Conservation (phyloP, 1,140 invertebrate genomes). For the Brachionus plicatilis region DNA sequence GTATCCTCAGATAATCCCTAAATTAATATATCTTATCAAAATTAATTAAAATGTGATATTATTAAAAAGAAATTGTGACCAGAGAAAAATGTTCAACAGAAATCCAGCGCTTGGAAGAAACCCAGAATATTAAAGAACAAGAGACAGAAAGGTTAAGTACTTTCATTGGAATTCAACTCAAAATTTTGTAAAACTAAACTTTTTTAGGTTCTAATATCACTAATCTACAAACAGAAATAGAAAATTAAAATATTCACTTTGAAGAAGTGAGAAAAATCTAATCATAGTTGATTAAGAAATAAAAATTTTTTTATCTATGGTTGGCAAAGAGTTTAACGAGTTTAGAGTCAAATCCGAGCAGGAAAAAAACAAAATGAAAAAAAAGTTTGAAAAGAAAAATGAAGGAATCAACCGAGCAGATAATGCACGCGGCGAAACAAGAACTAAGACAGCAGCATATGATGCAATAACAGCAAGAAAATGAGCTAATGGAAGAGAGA, state of each 20-base stretch:
- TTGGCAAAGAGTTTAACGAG: slow-evolving; percentile 44
- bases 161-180: neutral
- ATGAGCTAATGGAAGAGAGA: slow-evolving; percentile 46
- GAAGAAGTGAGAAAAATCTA: slow-evolving; percentile 43
- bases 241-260: slow-evolving; percentile 44
- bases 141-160: slow-evolving; percentile 45
- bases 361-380: slow-evolving; percentile 44
- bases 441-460: slow-evolving; percentile 15
- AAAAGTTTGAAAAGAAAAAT: slow-evolving; percentile 45
- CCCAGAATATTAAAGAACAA: slow-evolving; percentile 46
- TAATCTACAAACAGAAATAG: slow-evolving; percentile 43
- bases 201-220: slow-evolving; percentile 42
- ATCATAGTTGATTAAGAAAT: neutral
- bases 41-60: neutral
- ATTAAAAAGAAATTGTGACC: neutral
- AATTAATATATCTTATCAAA: neutral
- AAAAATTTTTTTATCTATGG: slow-evolving; percentile 42
- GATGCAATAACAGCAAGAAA: slow-evolving; percentile 44
- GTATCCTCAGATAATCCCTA: too few relatives aligned
- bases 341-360: slow-evolving; percentile 43
- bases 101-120: slow-evolving; percentile 45
- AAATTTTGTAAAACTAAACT: neutral
- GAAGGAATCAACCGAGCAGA: slow-evolving; percentile 42
- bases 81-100: slow-evolving; percentile 44
- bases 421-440: slow-evolving; percentile 42